Evolutionary conservation across 2,797 vertebrate species (phyloP).

Genomic region (Urophycis tenuis): DNA sequence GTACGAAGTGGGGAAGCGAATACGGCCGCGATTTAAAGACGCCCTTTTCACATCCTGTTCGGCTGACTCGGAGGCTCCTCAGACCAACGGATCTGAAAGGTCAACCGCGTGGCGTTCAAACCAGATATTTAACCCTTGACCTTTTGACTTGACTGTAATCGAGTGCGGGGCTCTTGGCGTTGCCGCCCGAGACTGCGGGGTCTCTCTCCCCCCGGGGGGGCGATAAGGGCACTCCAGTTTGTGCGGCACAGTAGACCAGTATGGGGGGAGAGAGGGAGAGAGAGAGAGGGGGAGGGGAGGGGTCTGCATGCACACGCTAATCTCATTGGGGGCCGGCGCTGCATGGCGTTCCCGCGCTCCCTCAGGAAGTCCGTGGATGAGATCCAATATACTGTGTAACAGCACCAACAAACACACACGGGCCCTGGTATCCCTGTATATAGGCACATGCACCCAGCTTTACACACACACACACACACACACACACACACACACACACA

Average conservation of each 20-base stretch:
- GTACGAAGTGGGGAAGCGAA: background rate
- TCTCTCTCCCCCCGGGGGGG: background rate
- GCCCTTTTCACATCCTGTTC: background rate
- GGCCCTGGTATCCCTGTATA: too few species aligned
- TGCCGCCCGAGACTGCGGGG: background rate
- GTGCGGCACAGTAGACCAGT: conserved; percentile 28
- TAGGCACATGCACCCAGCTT: too few species aligned
- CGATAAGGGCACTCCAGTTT: conserved; percentile 8
- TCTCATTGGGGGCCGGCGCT: conserved; percentile 50
- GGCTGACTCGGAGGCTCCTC: background rate
- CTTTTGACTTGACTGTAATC: too few species aligned
- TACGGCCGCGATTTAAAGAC: background rate
- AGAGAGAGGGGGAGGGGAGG: too few species aligned
- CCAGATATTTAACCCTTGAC: conserved; percentile 26
- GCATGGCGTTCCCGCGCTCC: conserved; percentile 38
- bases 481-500: background rate
- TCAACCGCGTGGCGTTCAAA: conserved; percentile 20
- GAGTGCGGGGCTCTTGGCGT: background rate
- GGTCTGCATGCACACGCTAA: conserved; percentile 47
- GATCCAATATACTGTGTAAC: conserved; percentile 3
- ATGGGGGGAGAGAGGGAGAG: conserved; percentile 20
- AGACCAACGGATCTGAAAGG: conserved; percentile 16
- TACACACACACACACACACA: background rate
- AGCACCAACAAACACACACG: too few species aligned
- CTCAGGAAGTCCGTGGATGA: conserved; percentile 22